Evolutionary conservation across 2,113 vertebrate species (phyloP), one percentile per base, ranked within the genome.

Genomic region (Rhabdomys dilectus): DNA sequence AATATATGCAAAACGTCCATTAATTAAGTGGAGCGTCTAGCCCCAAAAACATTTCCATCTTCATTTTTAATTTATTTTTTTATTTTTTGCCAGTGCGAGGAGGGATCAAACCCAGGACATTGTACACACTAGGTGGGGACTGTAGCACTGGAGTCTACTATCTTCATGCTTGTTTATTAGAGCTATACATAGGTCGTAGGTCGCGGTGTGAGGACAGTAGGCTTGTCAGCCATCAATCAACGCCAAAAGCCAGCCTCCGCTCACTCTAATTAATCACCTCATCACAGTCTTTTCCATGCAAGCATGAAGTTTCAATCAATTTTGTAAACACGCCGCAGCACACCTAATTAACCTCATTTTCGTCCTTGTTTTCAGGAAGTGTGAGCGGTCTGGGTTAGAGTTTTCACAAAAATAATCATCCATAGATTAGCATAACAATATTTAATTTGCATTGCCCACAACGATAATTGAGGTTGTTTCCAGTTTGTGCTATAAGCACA

Each of bases 261-360:
- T 42, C 75, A 93, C 48, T 62, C 64, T 56, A 86, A 76, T 89
- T 72, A 97, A 88, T 96, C 58, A 92, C 56, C 64, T 9, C 85
- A 36, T 85, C 92, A 72, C 29, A 42, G 36, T 95, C 24, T 85
- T 91, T 88, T 87, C 48, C n/a, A 80, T 48, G 78, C 75, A 85
- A 87, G 16, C 62, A 76, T 88, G 19, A 91, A 89, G 21, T 77
- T 56, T 76, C 78, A 88, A 81, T 73, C 90, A 94, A 91, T 88
- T 93, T 95, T 95, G 66, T 95, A 95, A 96, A 77, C 51, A 26
- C 34, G 70, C 56, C 26, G 22, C 1, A 80, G 29, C 19, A 58
- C 2, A 93, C 48, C 62, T 93, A 96, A 96, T 89, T 96, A 95
- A 76, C 70, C 64, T 96, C n/a, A 85, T 88, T 95, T 95, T 89